Percentiles rank a stretch among this genome's conserved stretches.
phyloP scores from a whole-genome alignment of 2,888 invertebrate species.

The Zootermopsis nevadensis region DNA sequence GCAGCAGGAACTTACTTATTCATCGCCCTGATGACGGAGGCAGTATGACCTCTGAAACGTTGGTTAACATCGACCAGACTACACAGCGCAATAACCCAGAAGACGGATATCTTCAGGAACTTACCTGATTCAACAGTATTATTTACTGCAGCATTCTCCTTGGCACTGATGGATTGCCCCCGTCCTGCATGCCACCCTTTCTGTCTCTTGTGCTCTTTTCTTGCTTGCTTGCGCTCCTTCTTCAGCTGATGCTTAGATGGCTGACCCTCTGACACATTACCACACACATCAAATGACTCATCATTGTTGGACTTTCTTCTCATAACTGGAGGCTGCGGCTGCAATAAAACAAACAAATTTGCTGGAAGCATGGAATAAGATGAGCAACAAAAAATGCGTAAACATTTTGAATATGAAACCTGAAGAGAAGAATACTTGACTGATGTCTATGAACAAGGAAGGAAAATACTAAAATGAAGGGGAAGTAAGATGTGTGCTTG shows the following conservation, averaged over 20 bases:
- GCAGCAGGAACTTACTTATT: too few species aligned
- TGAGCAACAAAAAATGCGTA: too few species aligned
- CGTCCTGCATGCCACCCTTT: neutral
- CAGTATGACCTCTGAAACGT: too few species aligned
- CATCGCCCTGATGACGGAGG: too few species aligned
- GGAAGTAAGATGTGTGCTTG: too few species aligned
- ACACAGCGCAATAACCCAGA: too few species aligned
- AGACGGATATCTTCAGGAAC: too few species aligned
- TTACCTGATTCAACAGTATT: conserved; percentile 47
- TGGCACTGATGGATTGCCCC: conserved; percentile 35
- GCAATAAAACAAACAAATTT: conserved; percentile 31
- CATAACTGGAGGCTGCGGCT: conserved; percentile 74
- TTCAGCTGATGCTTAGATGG: conserved; percentile 75
- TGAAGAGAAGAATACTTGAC: too few species aligned
- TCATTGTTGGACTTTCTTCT: conserved; percentile 57
- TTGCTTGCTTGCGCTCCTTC: conserved; percentile 71
- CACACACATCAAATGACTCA: conserved; percentile 58
- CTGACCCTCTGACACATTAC: conserved; percentile 59
- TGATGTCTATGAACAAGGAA: too few species aligned
- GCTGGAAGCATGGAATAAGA: neutral
- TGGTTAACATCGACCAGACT: too few species aligned
- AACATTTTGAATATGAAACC: too few species aligned
- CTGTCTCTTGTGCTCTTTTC: conserved; percentile 65
- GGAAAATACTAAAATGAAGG: too few species aligned
- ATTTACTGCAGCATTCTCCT: conserved; percentile 32